Evolutionary conservation across 1,140 invertebrate species (phyloP), one percentile per base, ranked within the genome.

Genomic region (Mya arenaria): DNA sequence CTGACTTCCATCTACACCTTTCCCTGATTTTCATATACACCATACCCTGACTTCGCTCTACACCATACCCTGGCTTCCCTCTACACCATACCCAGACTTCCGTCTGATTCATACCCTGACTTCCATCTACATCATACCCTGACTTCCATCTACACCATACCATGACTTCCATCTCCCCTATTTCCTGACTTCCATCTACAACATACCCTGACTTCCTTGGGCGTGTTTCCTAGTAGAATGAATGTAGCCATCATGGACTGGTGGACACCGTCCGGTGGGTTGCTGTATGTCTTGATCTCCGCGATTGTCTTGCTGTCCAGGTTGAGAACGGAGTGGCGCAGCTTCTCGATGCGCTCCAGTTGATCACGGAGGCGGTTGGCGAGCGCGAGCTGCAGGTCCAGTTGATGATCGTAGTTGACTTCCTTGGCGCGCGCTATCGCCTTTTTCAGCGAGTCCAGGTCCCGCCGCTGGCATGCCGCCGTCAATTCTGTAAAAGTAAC

Each of bases 251-350:
- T 86, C 58, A 91, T 84, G 13, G 87, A 87, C 66, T 89, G 86
- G 65, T 89, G 88, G 6, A 91, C 87, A 6, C 87, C 90, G 52
- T 87, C 87, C 39, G 89, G 89, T 17, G 90, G 90, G 39, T 88
- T 89, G 10, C 69, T 62, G 62, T 90, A 91, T 19, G 83, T 86
- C 62, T 86, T 86, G 39, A 91, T 85, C 62, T 91, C 90, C 6
- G 90, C 83, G 17, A 90, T 86, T 0, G 89, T 89, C 68, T 88
- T 90, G 52, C 84, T 85, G 60, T 92, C 89, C 83, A 92, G 85
- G 72, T 87, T 86, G 10, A 90, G 82, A 6, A 92, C 89, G 0
- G 87, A 85, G 74, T 91, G 89, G 5, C 88, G 81, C 25, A 91
- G 85, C 80, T 89, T 90, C 69, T 90, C 90, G 17, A 92, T 90